These are phyloP conservation scores for Sus scrofa DNA, from an alignment of 2,113 vertebrate genomes.

Conservation along the genomic window DNA sequence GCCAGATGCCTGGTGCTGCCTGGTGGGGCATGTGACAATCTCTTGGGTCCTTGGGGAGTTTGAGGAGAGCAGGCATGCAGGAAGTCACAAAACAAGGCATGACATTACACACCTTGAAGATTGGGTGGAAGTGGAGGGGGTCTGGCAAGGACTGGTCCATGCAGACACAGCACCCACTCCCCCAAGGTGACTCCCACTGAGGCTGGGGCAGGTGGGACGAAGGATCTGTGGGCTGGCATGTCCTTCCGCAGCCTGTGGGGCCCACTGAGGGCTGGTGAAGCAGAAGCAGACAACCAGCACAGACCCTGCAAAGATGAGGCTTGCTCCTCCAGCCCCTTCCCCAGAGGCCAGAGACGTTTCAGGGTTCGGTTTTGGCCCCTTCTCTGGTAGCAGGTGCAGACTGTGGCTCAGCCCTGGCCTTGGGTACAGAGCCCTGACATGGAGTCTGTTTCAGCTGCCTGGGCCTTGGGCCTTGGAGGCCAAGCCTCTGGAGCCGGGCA, in stretches of 20 bases:
- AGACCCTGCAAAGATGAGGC: too few species aligned
- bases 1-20: not conserved
- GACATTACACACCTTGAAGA: accelerated
- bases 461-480: not conserved
- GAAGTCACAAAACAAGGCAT: not conserved
- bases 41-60: accelerated
- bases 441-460: not conserved
- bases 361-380: not conserved
- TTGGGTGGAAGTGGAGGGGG: not conserved
- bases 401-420: not conserved
- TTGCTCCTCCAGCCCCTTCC: not conserved
- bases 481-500: not conserved
- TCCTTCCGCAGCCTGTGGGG: accelerated
- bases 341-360: not conserved
- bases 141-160: accelerated
- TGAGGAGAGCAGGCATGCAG: not conserved
- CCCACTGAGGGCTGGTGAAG: not conserved
- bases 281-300: accelerated
- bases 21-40: not conserved
- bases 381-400: accelerated
- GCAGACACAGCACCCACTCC: accelerated
- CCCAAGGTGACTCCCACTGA: accelerated
- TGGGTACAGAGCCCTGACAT: too few species aligned
- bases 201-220: not conserved
- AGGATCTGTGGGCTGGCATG: accelerated